A percentile compares a stretch with the other conserved stretches of the same genome.
Conservation (phyloP, 2,888 invertebrate genomes). For the Agrilus mali region DNA sequence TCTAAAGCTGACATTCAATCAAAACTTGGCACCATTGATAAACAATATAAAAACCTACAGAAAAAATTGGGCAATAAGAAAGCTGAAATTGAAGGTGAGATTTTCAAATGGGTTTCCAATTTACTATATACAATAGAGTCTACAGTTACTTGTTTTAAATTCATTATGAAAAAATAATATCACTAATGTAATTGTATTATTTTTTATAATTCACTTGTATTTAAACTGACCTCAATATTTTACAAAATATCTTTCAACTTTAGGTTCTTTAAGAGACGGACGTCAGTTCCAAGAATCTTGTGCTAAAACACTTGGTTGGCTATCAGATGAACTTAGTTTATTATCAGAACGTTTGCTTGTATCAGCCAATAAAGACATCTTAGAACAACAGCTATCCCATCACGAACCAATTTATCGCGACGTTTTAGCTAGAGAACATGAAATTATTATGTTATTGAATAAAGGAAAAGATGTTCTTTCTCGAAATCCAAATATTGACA, state of each 20-base stretch:
- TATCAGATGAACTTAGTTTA: slow-evolving; percentile 65
- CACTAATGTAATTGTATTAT: too few relatives aligned
- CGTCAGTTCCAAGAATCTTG: slow-evolving; percentile 83
- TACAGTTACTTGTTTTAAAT: too few relatives aligned
- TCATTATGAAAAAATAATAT: too few relatives aligned
- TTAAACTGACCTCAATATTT: slow-evolving; percentile 4
- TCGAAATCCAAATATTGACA: slow-evolving; percentile 35
- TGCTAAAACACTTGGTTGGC: slow-evolving; percentile 80
- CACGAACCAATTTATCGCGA: slow-evolving; percentile 85
- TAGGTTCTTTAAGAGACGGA: slow-evolving; percentile 53
- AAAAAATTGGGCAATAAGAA: slow-evolving; percentile 81
- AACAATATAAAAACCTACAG: slow-evolving; percentile 78
- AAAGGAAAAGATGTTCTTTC: slow-evolving; percentile 66
- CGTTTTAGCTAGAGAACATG: slow-evolving; percentile 80
- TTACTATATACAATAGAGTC: too few relatives aligned
- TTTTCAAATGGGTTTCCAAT: slow-evolving; percentile 9
- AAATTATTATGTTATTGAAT: slow-evolving; percentile 85
- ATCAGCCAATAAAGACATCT: slow-evolving; percentile 70
- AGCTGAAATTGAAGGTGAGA: slow-evolving; percentile 70
- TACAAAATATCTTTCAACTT: slow-evolving; percentile 1
- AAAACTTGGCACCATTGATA: slow-evolving; percentile 73
- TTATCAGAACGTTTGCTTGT: slow-evolving; percentile 67
- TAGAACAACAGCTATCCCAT: slow-evolving; percentile 77
- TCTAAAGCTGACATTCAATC: slow-evolving; percentile 83
- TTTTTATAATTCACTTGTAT: too few relatives aligned